A percentile compares a stretch with the other conserved stretches of the same genome.
Conservation (phyloP, 2,797 vertebrate species). For the Sebastes baramenuke region DNA sequence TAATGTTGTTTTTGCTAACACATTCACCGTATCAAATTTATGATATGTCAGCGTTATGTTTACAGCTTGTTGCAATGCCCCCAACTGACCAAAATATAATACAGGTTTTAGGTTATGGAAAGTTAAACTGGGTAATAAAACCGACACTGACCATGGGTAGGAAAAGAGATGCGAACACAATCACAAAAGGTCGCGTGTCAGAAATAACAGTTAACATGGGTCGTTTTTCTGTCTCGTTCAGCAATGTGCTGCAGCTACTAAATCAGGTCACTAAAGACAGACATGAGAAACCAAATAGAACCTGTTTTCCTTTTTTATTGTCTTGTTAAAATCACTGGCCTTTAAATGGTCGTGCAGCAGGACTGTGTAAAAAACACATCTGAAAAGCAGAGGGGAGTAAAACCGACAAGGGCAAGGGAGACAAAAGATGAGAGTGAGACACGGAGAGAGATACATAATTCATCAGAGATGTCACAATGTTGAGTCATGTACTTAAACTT, state of each 20-base stretch:
- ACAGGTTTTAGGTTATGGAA: too few species aligned
- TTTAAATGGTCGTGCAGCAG: slow-evolving; percentile 61
- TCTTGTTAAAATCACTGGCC: slow-evolving; percentile 75
- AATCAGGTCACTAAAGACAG: slow-evolving; percentile 35
- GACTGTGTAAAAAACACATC: slow-evolving; percentile 64
- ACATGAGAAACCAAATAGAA: slow-evolving; percentile 47
- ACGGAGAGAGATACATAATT: slow-evolving; percentile 49
- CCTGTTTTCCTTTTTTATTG: slow-evolving; percentile 64
- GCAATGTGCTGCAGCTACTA: background rate
- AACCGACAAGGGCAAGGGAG: slow-evolving; percentile 19
- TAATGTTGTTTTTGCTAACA: too few species aligned
- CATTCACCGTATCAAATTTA: too few species aligned
- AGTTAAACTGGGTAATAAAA: too few species aligned
- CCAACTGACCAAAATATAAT: too few species aligned
- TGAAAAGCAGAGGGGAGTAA: slow-evolving; percentile 53
- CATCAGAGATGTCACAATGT: slow-evolving; percentile 57
- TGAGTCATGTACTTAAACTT: slow-evolving; percentile 70
- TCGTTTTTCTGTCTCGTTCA: background rate
- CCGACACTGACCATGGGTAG: too few species aligned
- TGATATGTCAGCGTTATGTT: too few species aligned
- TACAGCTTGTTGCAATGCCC: too few species aligned
- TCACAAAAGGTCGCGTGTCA: background rate
- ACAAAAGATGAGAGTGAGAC: slow-evolving; percentile 18
- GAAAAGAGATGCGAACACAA: background rate
- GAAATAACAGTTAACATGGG: background rate